phyloP scores from a whole-genome alignment of 2,113 vertebrate genomes.

The Balaeniceps rex region DNA sequence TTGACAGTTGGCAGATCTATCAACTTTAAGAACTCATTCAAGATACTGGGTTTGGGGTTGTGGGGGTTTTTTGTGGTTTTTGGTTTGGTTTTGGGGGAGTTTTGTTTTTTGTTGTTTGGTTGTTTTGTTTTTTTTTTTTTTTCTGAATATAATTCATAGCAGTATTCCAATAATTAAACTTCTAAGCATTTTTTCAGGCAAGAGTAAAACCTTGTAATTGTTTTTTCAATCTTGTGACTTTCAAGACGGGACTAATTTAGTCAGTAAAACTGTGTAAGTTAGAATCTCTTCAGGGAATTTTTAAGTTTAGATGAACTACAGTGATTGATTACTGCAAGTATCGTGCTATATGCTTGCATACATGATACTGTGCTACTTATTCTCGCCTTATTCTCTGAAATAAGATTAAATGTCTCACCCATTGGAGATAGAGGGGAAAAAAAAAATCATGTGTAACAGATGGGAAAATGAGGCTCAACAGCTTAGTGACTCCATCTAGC shows the following conservation, averaged over 20 bases:
- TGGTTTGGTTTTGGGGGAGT: neutral
- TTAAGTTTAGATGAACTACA: neutral
- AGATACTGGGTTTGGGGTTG: neutral
- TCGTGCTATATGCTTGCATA: neutral
- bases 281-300: neutral
- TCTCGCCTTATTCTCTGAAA: neutral
- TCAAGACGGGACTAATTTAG: neutral
- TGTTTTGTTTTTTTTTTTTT: neutral
- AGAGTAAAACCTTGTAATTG: neutral
- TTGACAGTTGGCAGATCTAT: neutral
- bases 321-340: neutral
- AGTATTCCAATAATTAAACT: neutral
- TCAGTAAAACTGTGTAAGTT: neutral
- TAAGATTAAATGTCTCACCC: neutral
- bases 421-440: neutral
- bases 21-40: neutral
- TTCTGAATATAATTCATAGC: neutral
- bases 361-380: neutral
- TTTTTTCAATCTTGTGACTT: neutral
- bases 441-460: neutral
- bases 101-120: too few species aligned
- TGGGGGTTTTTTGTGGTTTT: neutral
- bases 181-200: neutral
- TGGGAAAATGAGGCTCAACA: neutral
- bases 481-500: neutral